Conservation (phyloP, 1,140 invertebrate genomes). For the Ostrea edulis region DNA sequence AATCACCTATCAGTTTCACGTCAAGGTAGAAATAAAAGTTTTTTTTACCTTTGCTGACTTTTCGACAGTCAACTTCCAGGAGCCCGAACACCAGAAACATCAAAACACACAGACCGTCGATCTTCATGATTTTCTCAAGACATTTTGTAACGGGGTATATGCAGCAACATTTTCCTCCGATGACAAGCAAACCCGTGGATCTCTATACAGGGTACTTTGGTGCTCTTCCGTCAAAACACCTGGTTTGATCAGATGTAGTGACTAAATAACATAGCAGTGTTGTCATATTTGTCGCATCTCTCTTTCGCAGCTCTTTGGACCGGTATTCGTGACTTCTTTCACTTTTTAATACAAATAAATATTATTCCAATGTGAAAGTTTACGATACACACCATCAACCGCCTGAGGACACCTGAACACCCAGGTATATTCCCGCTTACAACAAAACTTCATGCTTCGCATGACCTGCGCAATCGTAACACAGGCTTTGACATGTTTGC, state of each 20-base stretch:
- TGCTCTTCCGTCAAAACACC: conserved; percentile 37
- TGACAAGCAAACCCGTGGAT: neutral
- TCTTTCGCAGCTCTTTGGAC: conserved; percentile 29
- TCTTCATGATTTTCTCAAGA: neutral
- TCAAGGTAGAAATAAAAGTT: conserved; percentile 18
- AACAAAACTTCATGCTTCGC: conserved; percentile 48
- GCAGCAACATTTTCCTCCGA: conserved; percentile 19
- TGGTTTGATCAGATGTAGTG: conserved; percentile 6
- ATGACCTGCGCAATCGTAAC: conserved; percentile 57
- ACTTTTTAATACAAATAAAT: conserved; percentile 44
- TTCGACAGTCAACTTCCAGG: neutral
- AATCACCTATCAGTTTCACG: conserved; percentile 38
- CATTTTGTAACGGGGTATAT: conserved; percentile 5
- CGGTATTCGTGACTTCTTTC: conserved; percentile 47
- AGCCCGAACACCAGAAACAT: neutral
- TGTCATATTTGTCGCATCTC: neutral
- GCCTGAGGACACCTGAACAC: conserved; percentile 40
- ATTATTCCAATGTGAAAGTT: conserved; percentile 46
- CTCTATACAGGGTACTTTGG: conserved; percentile 25
- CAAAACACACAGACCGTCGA: neutral
- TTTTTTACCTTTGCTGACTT: conserved; percentile 4
- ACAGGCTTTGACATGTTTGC: conserved; percentile 57
- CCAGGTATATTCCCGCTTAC: conserved; percentile 47
- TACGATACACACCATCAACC: conserved; percentile 45
- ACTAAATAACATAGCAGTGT: conserved; percentile 15